Evolutionary conservation across 2,113 vertebrate species (phyloP).

Genomic region (Sclerurus mexicanus): DNA sequence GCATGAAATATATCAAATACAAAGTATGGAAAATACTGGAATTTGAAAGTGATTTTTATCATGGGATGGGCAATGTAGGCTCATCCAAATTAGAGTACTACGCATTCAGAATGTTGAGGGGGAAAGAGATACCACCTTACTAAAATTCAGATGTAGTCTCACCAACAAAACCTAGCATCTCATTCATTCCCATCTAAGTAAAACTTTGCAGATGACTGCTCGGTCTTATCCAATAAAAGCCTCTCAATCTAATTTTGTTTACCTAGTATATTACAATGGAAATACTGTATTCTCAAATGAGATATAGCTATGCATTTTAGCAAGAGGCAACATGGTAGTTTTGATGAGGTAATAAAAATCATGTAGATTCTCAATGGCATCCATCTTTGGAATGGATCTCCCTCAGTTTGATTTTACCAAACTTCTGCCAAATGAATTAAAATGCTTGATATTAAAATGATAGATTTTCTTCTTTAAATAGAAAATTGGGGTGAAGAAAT

Average conservation of each 20-base stretch:
- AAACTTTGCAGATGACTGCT: neutral
- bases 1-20: neutral
- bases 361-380: neutral
- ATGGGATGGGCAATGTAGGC: neutral
- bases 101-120: neutral
- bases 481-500: neutral
- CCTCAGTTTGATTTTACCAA: neutral
- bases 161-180: neutral
- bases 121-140: neutral
- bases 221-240: neutral
- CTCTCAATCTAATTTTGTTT: neutral
- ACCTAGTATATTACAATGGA: neutral
- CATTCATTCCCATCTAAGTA: neutral
- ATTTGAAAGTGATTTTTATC: neutral
- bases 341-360: neutral
- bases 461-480: neutral
- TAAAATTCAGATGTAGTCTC: neutral
- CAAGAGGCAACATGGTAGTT: neutral
- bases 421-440: neutral
- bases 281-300: neutral
- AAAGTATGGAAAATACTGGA: neutral
- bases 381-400: neutral
- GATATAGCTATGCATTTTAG: neutral
- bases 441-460: neutral
- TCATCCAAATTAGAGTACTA: neutral